phyloP scores from a whole-genome alignment of 2,113 vertebrate genomes.

The Phylloscopus trochiloides region DNA sequence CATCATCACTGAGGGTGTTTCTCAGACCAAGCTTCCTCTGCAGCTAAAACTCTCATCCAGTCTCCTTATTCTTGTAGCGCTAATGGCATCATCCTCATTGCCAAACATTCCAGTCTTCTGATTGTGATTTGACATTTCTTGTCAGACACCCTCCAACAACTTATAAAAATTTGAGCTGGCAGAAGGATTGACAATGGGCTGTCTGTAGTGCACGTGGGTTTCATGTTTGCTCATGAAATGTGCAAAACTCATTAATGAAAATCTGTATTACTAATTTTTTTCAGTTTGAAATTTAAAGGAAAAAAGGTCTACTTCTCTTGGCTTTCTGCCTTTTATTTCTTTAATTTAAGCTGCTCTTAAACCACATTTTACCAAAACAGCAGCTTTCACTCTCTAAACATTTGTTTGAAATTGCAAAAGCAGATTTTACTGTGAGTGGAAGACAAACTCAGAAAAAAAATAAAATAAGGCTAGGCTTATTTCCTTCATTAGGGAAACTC shows the following conservation, averaged over 20 bases:
- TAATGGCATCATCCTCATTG: neutral
- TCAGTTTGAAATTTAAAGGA: neutral
- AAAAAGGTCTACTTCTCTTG: neutral
- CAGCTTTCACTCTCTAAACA: neutral
- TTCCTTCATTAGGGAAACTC: neutral
- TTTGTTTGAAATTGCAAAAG: neutral
- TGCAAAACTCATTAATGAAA: neutral
- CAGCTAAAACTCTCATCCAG: neutral
- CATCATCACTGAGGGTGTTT: rapidly evolving
- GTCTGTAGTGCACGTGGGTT: neutral
- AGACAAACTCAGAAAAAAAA: neutral
- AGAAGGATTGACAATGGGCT: neutral
- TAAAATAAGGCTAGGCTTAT: neutral
- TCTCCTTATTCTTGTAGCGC: neutral
- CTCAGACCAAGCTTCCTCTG: neutral
- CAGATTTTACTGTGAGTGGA: neutral
- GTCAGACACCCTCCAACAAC: neutral
- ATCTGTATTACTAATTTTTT: neutral
- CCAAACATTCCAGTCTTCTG: slow-evolving; percentile 10
- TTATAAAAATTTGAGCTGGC: neutral
- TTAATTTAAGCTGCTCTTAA: neutral
- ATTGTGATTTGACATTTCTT: neutral
- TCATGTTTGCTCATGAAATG: neutral
- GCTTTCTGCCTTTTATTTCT: neutral
- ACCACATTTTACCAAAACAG: neutral